phyloP scores from a whole-genome alignment of 1,140 invertebrate species.

The Lordiphosa stackelbergi region DNA sequence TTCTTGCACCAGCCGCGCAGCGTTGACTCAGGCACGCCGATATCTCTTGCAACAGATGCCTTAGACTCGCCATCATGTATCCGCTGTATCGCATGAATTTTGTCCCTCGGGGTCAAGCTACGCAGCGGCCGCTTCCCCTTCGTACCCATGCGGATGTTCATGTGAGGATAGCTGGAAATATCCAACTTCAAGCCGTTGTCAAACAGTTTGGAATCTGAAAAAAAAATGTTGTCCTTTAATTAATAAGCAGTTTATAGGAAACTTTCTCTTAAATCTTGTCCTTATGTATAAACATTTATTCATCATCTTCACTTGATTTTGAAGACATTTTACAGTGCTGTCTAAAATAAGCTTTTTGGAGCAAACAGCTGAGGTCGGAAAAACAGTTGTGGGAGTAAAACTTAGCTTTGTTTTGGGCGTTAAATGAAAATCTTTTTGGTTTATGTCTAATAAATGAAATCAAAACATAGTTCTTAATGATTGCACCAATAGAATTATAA shows the following conservation, averaged over 20 bases:
- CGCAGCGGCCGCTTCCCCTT: constrained; percentile 85
- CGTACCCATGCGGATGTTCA: constrained; percentile 76
- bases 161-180: constrained; percentile 76
- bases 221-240: neutral
- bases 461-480: too few species aligned
- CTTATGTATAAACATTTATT: too few species aligned
- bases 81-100: constrained; percentile 86
- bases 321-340: too few species aligned
- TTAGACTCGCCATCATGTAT: constrained; percentile 90
- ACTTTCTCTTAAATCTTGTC: too few species aligned
- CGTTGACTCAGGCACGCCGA: constrained; percentile 89
- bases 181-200: constrained; percentile 77
- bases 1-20: constrained; percentile 91
- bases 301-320: too few species aligned
- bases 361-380: too few species aligned
- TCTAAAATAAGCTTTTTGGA: too few species aligned
- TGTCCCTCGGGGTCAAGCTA: constrained; percentile 84
- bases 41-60: constrained; percentile 87
- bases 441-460: too few species aligned
- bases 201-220: constrained; percentile 72
- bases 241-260: constrained; percentile 14
- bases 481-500: too few species aligned
- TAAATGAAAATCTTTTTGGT: too few species aligned
- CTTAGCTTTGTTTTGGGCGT: too few species aligned
- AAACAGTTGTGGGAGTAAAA: too few species aligned